Evolutionary conservation across 2,888 invertebrate species (phyloP), one percentile per base, ranked within the genome.

Genomic region (Cryptosula pallasiana): DNA sequence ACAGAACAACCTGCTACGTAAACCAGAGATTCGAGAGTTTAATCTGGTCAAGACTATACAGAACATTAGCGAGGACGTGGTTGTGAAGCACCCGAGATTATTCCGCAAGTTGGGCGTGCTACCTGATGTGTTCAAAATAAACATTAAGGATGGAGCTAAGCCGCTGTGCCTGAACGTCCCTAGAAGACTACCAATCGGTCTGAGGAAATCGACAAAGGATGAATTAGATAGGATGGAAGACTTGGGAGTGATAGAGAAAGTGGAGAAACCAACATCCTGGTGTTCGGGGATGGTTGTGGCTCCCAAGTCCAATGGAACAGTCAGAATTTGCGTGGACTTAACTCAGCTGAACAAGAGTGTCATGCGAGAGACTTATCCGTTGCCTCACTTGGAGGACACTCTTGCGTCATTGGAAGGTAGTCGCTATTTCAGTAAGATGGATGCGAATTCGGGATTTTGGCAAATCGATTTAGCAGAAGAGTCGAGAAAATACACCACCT

Each of bases 381-480:
- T 63, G 3, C 63, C n/a, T 2, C 13, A 32, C 2, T 5, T 63
- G 2, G 25, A 27, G 13, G 63, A 63, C 16, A 29, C 32, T 2
- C 5, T 63, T 32, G n/a, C 5, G 1, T 5, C 2, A 32, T 25
- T 57, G n/a, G 5, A 5, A 57, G 57, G n/a, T 5, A n/a, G 57
- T 13, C 3, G 16, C 5, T 9, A 29, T 16, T 63, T 63, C 32
- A 29, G 29, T 29, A 63, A 63, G n/a, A 27, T 63, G 1, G 27
- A 63, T 63, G 63, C 63, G 3, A 63, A 63, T 32, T 63, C 29
- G 2, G 63, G 63, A 2, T 63, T 63, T 34, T 63, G 32, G 63
- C 63, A 63, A 63, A 32, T 63, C 1, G 13, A 63, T 9, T 32
- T 63, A 32, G 63, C 25, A 13, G 5, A 2, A 25, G 32, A 63